Conservation (phyloP, 2,797 vertebrate genomes). For the Staurois parvus region DNA sequence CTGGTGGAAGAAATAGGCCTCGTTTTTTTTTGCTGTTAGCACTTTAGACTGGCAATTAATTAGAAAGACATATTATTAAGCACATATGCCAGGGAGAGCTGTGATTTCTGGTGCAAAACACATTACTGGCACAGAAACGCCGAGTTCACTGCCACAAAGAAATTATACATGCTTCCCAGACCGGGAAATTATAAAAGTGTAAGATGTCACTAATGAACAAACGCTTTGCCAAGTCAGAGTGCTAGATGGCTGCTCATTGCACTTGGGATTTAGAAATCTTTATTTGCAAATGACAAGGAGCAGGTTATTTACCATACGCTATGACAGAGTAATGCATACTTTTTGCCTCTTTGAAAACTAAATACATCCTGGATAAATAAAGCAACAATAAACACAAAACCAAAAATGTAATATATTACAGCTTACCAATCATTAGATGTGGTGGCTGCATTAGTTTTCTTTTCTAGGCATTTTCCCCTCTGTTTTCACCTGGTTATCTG, state of each 20-base stretch:
- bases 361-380: too few species aligned
- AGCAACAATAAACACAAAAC: too few species aligned
- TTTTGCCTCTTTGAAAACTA: too few species aligned
- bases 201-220: conserved; percentile 54
- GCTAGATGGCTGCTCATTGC: conserved; percentile 21
- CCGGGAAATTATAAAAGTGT: conserved; percentile 52
- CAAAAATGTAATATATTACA: too few species aligned
- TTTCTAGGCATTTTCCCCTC: too few species aligned
- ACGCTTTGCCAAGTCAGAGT: conserved; percentile 47
- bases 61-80: conserved; percentile 55
- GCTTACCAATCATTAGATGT: too few species aligned
- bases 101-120: conserved; percentile 54
- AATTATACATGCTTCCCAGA: conserved; percentile 53
- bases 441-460: too few species aligned
- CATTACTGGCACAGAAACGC: conserved; percentile 44
- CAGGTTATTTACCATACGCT: too few species aligned
- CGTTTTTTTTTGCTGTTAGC: conserved; percentile 48
- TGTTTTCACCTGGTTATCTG: too few species aligned
- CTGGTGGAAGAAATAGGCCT: conserved; percentile 57
- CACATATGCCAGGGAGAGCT: conserved; percentile 54
- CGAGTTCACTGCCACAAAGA: conserved; percentile 46
- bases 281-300: too few species aligned
- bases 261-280: conserved; percentile 9
- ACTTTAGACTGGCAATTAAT: conserved; percentile 58
- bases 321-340: too few species aligned